A percentile compares a stretch with the other conserved stretches of the same genome.
Evolutionary conservation across 2,888 invertebrate species (phyloP).

Genomic region (Drosophila neotestacea): DNA sequence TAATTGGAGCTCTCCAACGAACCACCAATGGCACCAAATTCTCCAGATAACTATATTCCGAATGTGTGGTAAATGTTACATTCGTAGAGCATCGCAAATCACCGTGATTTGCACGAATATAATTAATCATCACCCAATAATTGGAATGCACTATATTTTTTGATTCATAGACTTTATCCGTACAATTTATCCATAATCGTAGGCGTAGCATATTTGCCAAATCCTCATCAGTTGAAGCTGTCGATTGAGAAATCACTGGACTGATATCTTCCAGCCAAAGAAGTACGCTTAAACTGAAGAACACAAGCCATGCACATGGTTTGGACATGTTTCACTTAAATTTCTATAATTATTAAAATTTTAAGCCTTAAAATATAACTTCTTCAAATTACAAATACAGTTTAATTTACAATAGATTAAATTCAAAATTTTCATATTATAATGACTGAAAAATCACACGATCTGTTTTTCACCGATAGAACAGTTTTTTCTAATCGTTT

Average conservation of each 20-base stretch:
- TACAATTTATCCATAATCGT: slow-evolving; percentile 77
- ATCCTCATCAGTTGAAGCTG: not conserved
- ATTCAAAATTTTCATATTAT: no score
- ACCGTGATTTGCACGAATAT: slow-evolving; percentile 38
- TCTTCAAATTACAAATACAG: no score
- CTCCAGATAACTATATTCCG: slow-evolving; percentile 51
- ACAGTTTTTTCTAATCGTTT: no score
- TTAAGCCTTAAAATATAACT: no score
- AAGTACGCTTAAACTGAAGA: not conserved
- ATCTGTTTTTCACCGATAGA: no score
- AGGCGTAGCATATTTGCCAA: not conserved
- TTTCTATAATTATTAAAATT: not conserved
- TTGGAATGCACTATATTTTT: slow-evolving; percentile 4
- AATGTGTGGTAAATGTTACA: slow-evolving; percentile 53
- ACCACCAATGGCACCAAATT: slow-evolving; percentile 86
- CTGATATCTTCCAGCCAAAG: not conserved
- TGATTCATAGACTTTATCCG: not conserved
- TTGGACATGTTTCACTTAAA: not conserved
- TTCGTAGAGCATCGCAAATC: slow-evolving; percentile 28
- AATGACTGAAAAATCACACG: no score
- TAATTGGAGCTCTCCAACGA: slow-evolving; percentile 89
- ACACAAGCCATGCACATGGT: not conserved
- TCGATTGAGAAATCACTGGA: not conserved
- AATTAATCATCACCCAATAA: slow-evolving; percentile 51
- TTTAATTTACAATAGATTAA: no score